Evolutionary conservation across 2,113 vertebrate species (phyloP).

Genomic region (Pterocles orientalis): DNA sequence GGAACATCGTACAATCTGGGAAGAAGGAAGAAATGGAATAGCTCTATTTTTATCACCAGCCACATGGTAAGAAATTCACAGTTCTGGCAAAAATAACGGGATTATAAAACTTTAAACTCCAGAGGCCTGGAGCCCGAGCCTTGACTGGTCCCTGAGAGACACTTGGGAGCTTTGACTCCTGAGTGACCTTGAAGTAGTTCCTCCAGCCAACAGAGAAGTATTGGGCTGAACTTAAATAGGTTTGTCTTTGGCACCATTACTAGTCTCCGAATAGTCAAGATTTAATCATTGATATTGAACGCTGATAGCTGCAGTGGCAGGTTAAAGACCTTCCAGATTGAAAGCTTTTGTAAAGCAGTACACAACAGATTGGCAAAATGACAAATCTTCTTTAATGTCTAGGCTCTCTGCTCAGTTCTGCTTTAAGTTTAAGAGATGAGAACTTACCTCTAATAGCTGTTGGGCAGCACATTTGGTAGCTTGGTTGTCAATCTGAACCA

Average conservation of each 20-base stretch:
- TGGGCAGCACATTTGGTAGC: not conserved
- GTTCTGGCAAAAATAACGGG: not conserved
- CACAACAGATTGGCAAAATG: not conserved
- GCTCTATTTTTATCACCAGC: not conserved
- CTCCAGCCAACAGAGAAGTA: not conserved
- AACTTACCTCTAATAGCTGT: not conserved
- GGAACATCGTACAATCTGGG: not conserved
- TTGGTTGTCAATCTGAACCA: not conserved
- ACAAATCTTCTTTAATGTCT: not conserved
- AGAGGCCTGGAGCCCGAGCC: not conserved
- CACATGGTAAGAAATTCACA: not conserved
- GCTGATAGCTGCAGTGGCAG: constrained; percentile 20
- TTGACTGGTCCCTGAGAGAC: not conserved
- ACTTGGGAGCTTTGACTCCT: not conserved
- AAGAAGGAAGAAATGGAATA: not conserved
- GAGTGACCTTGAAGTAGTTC: not conserved
- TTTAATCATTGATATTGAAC: constrained; percentile 33
- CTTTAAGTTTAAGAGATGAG: not conserved
- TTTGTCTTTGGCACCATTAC: constrained; percentile 25
- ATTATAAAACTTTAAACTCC: constrained; percentile 35
- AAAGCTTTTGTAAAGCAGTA: constrained; percentile 4
- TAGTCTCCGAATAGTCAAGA: not conserved
- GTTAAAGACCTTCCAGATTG: constrained; percentile 10
- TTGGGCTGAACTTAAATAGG: not conserved
- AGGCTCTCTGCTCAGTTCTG: not conserved